Percentiles rank a stretch among this genome's conserved stretches.
Evolutionary conservation across 1,140 invertebrate species (phyloP).

Genomic region (Drosophila serrata): DNA sequence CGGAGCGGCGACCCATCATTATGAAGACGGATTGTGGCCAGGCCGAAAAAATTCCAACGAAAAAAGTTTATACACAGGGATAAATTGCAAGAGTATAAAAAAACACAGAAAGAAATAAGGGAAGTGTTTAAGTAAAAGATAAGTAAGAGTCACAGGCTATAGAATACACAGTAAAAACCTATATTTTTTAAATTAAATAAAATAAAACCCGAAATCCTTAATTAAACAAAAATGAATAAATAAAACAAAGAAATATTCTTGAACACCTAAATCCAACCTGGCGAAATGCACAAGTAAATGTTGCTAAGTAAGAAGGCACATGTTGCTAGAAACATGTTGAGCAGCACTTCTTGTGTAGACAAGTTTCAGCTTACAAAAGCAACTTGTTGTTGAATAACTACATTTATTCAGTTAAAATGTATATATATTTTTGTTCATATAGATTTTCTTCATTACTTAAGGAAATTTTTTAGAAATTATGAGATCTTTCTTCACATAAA

Average conservation of each 20-base stretch:
- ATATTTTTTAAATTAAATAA: too few relatives aligned
- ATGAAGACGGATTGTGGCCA: constrained; percentile 30
- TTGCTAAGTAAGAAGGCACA: too few relatives aligned
- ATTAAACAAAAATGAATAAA: too few relatives aligned
- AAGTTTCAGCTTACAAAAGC: background rate
- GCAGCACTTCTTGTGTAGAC: too few relatives aligned
- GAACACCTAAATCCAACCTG: too few relatives aligned
- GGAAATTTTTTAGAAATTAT: background rate
- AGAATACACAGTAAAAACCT: too few relatives aligned
- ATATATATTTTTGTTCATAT: background rate
- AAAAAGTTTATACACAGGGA: constrained; percentile 12
- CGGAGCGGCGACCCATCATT: constrained; percentile 31
- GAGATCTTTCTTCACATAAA: background rate
- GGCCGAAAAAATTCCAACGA: constrained; percentile 27
- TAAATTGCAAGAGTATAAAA: background rate
- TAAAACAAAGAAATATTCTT: too few relatives aligned
- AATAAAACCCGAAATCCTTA: too few relatives aligned
- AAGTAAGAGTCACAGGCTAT: too few relatives aligned
- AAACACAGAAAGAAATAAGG: background rate
- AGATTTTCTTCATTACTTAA: background rate
- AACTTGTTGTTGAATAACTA: background rate
- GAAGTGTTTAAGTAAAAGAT: background rate
- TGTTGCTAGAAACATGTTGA: too few relatives aligned
- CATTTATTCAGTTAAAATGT: background rate
- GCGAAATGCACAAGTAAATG: too few relatives aligned